phyloP scores from a whole-genome alignment of 1,140 invertebrate species.

The Eueides isabella region DNA sequence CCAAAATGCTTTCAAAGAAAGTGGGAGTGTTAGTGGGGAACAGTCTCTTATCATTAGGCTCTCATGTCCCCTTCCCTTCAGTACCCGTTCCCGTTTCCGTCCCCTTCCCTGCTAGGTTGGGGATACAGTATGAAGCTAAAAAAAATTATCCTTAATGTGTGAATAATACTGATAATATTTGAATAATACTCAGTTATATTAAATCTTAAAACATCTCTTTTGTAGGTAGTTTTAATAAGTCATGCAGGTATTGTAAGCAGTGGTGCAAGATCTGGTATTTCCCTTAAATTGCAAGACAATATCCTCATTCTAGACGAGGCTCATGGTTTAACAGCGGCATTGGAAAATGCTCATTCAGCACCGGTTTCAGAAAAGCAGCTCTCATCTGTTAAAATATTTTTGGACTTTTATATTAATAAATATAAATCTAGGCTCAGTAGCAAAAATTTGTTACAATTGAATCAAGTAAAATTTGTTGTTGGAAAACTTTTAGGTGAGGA shows the following conservation, averaged over 20 bases:
- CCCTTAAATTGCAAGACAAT: conserved; percentile 92
- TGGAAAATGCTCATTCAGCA: conserved; percentile 92
- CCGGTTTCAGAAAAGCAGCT: conserved; percentile 87
- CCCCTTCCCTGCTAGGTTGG: too few relatives aligned
- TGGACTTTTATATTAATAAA: conserved; percentile 90
- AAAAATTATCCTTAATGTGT: too few relatives aligned
- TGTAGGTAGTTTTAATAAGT: conserved; percentile 88
- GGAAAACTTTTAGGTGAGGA: conserved; percentile 86
- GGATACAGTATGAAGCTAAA: too few relatives aligned
- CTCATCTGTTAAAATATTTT: conserved; percentile 86
- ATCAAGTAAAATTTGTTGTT: conserved; percentile 93
- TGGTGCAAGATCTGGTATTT: conserved; percentile 90
- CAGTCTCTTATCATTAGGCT: too few relatives aligned
- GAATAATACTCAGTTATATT: not conserved
- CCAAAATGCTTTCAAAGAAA: too few relatives aligned
- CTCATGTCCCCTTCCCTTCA: too few relatives aligned
- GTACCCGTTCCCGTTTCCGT: too few relatives aligned
- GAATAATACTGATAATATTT: too few relatives aligned
- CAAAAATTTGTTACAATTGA: conserved; percentile 92
- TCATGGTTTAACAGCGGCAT: conserved; percentile 96
- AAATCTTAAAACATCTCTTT: conserved; percentile 26
- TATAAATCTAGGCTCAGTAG: conserved; percentile 91
- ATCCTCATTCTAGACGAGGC: conserved; percentile 98
- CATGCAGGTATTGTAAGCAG: conserved; percentile 95
- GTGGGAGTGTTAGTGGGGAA: too few relatives aligned